These are phyloP conservation scores for Ramazzottius varieornatus DNA, from an alignment of 2,888 invertebrate species.

Conservation along the genomic window DNA sequence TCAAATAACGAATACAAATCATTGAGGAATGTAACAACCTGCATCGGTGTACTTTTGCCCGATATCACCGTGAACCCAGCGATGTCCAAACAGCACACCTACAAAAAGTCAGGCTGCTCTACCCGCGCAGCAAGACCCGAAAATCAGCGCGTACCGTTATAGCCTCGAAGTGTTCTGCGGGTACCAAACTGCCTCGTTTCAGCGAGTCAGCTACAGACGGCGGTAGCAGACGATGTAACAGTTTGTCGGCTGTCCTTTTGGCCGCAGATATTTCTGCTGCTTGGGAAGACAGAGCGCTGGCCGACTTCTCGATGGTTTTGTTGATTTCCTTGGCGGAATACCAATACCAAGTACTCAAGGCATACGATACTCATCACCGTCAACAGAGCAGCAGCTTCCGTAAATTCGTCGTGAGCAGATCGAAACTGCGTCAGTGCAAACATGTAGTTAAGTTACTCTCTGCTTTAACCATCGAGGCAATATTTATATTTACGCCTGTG, in stretches of 20 bases:
- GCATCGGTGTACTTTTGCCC: not conserved
- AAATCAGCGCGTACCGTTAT: not conserved
- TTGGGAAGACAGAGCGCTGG: not conserved
- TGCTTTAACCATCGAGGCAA: too few relatives aligned
- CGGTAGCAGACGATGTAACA: not conserved
- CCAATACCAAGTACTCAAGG: not conserved
- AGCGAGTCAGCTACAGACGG: not conserved
- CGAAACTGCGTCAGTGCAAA: too few relatives aligned
- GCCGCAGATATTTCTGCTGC: not conserved
- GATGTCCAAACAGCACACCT: not conserved
- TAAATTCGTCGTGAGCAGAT: not conserved
- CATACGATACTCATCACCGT: not conserved
- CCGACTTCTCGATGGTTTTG: not conserved
- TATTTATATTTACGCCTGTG: too few relatives aligned
- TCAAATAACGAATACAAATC: not conserved
- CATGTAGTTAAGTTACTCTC: too few relatives aligned
- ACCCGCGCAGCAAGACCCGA: too few relatives aligned
- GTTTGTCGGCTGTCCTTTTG: not conserved
- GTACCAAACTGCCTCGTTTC: not conserved
- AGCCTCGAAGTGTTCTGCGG: slow-evolving; percentile 1
- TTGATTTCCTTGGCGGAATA: not conserved
- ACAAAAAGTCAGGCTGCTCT: not conserved
- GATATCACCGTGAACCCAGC: not conserved
- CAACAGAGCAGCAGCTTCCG: not conserved
- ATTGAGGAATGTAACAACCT: not conserved